Evolutionary conservation across 2,113 vertebrate genomes (phyloP), one percentile per base, ranked within the genome.

Genomic region (Harpagus bidentatus): DNA sequence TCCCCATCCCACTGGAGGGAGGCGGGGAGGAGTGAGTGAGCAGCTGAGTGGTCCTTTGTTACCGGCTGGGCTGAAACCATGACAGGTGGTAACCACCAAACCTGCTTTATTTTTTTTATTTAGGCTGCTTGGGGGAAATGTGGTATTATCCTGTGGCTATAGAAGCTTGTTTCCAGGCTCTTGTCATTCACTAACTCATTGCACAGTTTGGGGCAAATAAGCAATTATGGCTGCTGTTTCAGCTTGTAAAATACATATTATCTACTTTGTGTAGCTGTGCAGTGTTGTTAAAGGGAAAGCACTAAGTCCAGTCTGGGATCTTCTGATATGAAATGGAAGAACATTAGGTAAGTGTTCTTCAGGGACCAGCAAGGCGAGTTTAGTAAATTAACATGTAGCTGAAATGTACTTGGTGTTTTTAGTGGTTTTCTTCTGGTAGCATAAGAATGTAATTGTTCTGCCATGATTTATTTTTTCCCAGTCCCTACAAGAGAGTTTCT

Each of bases 381-480:
- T 71, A 76, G 9, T 87, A 81, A 82, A 70, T 90, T 94, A 94
- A 70, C 23, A 45, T 73, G 86, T 85, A 79, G 65, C 26, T 59
- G 79, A 96, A 92, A 94, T 65, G 29, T 66, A 10, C 48, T 94
- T 80, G 66, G 40, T 78, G 18, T 88, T 87, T 70, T 84, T 82
- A n/a, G 8, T 73, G 34, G 29, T 58, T 95, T 90, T 55, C 52
- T 87, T 95, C 40, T 96, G 21, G 63, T 77, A 89, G 66, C 65
- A 5, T 26, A 91, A 85, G 91, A 97, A 97, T 97, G 87, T 95
- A 81, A 95, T 96, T 97, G 66, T 97, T 96, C 43, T 43, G 43
- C 43, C 43, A 43, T 16, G 43, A 43, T 43, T 43, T 43, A 43
- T 43, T 43, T 43, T 43, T 43, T 43, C 43, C 43, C 43, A 43